A percentile compares a stretch with the other conserved stretches of the same genome.
phyloP scores from a whole-genome alignment of 2,113 vertebrate species.

The Mirounga angustirostris region DNA sequence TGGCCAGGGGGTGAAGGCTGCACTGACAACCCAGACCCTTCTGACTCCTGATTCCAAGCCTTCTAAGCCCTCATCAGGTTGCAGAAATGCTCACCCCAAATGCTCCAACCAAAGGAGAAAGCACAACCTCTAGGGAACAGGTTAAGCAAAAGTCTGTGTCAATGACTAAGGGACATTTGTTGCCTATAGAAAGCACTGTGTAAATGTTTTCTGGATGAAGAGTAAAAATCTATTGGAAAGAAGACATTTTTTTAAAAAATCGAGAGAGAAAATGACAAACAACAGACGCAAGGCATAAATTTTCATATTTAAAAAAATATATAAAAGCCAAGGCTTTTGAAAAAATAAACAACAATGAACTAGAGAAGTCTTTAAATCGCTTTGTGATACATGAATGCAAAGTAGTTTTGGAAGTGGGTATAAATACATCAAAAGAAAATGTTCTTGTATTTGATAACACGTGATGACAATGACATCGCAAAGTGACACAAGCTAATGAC shows the following conservation, averaged over 20 bases:
- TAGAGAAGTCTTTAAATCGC: constrained; percentile 4
- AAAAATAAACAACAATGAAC: background rate
- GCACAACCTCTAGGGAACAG: background rate
- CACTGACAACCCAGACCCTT: background rate
- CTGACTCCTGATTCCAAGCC: background rate
- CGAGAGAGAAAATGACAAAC: background rate
- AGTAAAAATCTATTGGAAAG: background rate
- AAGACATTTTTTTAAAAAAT: background rate
- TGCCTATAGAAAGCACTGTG: background rate
- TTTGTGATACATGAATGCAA: constrained; percentile 35
- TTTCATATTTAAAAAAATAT: constrained; percentile 12
- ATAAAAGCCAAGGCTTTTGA: background rate
- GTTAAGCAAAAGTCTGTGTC: background rate
- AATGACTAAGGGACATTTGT: background rate
- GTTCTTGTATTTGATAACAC: constrained; percentile 55
- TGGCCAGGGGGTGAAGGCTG: background rate
- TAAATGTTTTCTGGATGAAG: constrained; percentile 3
- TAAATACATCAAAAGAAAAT: constrained; percentile 58
- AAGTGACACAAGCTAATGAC: constrained; percentile 44
- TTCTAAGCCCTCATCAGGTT: background rate
- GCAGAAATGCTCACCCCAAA: background rate
- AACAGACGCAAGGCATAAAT: constrained; percentile 15
- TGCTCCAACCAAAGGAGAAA: background rate
- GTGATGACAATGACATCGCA: background rate
- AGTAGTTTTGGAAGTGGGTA: constrained; percentile 17